Conservation (phyloP, 2,113 vertebrate genomes). For the Falco punctatus region DNA sequence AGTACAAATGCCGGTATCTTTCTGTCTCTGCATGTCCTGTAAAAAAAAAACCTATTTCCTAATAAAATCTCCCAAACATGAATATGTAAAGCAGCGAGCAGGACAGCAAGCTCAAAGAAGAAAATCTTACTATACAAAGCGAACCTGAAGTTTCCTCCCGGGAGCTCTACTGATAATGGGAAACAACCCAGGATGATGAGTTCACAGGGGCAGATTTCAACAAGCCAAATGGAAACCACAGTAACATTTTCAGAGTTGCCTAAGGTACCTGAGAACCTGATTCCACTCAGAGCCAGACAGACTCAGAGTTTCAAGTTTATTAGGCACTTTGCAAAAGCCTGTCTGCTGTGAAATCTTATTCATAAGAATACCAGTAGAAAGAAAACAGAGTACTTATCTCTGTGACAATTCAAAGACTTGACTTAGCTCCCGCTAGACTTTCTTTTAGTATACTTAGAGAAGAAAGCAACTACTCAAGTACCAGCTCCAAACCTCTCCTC, state of each 20-base stretch:
- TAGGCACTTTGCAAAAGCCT: not conserved
- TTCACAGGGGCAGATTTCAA: not conserved
- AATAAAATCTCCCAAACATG: not conserved
- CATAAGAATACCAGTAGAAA: not conserved
- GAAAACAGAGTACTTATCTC: not conserved
- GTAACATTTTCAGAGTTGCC: not conserved
- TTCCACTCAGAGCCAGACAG: not conserved
- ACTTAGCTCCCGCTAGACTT: not conserved
- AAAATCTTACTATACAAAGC: not conserved
- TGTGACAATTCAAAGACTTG: not conserved
- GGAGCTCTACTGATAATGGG: not conserved
- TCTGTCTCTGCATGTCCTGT: not conserved
- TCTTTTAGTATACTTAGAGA: not conserved
- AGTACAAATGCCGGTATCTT: not conserved
- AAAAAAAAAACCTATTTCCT: not conserved
- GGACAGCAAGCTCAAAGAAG: not conserved
- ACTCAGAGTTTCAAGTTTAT: not conserved
- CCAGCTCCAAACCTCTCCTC: not conserved
- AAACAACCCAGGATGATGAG: not conserved
- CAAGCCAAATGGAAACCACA: slow-evolving; percentile 25
- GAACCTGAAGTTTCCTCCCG: not conserved
- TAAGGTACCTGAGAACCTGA: not conserved
- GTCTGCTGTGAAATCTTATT: not conserved
- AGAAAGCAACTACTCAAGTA: not conserved
- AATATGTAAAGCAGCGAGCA: not conserved